Evolutionary conservation across 2,113 vertebrate genomes (phyloP).

Genomic region (Perognathus longimembris): DNA sequence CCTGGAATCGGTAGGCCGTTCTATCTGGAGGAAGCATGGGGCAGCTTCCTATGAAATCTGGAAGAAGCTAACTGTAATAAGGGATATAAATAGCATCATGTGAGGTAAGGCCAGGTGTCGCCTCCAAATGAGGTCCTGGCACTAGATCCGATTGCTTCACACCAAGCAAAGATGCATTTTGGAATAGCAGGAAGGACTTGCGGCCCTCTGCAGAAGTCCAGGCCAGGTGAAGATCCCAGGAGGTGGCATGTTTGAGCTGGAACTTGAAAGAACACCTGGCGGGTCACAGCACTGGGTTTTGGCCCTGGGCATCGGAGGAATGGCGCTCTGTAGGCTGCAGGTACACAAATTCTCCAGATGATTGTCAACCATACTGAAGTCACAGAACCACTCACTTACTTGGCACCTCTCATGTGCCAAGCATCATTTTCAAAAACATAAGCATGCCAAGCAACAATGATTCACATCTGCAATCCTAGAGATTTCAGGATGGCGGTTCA

Average conservation of each 20-base stretch:
- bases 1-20: background rate
- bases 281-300: background rate
- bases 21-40: background rate
- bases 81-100: too few relatives aligned
- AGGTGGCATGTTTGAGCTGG: background rate
- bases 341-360: background rate
- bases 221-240: background rate
- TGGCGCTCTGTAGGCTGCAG: rapidly evolving
- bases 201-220: background rate
- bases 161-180: background rate
- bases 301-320: background rate
- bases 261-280: background rate
- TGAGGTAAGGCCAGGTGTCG: background rate
- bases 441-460: background rate
- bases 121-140: background rate
- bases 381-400: background rate
- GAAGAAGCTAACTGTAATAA: background rate
- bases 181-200: background rate
- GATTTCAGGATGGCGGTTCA: too few relatives aligned
- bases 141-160: background rate
- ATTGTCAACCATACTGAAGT: background rate
- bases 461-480: too few relatives aligned
- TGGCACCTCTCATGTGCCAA: background rate
- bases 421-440: background rate
- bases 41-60: constrained; percentile 7